A percentile compares a stretch with the other conserved stretches of the same genome.
Conservation (phyloP, 2,113 vertebrate species). For the Zootoca vivipara region DNA sequence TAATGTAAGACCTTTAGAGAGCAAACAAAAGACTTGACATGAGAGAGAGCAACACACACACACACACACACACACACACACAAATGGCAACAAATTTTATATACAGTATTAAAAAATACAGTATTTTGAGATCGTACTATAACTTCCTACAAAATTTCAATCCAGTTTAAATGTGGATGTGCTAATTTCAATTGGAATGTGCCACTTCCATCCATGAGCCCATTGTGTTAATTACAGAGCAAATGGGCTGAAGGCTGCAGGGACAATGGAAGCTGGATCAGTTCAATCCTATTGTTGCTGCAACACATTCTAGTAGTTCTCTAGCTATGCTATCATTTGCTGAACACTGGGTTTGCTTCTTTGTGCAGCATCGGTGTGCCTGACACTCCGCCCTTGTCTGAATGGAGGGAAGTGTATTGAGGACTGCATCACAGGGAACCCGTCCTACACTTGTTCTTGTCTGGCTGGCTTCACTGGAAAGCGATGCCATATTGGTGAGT, state of each 20-base stretch:
- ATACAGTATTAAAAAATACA: background rate
- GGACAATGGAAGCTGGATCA: background rate
- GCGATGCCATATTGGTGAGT: constrained; percentile 90
- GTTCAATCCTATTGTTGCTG: background rate
- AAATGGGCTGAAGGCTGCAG: background rate
- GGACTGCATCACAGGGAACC: constrained; percentile 94
- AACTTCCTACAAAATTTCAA: background rate
- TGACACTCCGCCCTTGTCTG: constrained; percentile 88
- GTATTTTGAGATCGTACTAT: background rate
- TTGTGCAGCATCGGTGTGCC: constrained; percentile 90
- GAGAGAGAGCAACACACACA: background rate
- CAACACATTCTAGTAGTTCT: background rate
- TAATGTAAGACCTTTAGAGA: background rate
- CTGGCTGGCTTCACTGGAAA: constrained; percentile 90
- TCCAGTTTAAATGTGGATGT: background rate
- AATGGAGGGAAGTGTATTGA: constrained; percentile 94
- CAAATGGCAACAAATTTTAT: background rate
- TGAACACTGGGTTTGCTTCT: constrained; percentile 30
- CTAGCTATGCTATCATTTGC: background rate
- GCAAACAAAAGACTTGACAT: background rate
- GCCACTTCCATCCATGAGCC: background rate
- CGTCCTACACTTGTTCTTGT: constrained; percentile 95
- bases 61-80: background rate
- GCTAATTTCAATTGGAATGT: background rate
- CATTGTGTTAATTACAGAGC: background rate